phyloP scores from a whole-genome alignment of 2,888 invertebrate genomes.

The Torymus tubicola region DNA sequence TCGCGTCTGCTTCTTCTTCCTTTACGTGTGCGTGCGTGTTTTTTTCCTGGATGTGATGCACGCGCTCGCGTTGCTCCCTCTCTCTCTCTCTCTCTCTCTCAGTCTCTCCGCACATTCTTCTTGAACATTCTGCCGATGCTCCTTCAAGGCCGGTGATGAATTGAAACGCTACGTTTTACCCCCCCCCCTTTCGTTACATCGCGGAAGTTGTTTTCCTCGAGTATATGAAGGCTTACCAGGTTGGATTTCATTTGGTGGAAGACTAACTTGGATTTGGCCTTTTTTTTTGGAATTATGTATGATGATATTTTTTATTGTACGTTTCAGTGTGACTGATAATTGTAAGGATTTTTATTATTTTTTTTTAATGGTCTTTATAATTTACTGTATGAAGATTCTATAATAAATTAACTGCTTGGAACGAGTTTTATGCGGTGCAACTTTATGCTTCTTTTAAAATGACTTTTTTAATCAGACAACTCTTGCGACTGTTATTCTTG shows the following conservation, averaged over 20 bases:
- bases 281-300: constrained; percentile 8
- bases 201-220: constrained; percentile 12
- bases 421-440: too few relatives aligned
- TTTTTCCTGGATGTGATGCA: neutral
- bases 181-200: neutral
- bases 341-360: neutral
- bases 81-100: too few relatives aligned
- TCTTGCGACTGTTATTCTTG: too few relatives aligned
- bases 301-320: neutral
- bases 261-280: neutral
- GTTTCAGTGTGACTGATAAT: neutral
- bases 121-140: neutral
- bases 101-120: neutral
- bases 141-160: constrained; percentile 17
- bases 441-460: too few relatives aligned
- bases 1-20: neutral
- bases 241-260: constrained; percentile 13
- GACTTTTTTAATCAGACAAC: too few relatives aligned
- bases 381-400: neutral
- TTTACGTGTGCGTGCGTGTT: neutral
- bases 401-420: too few relatives aligned
- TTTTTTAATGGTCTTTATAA: neutral
- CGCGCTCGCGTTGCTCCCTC: neutral
- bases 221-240: neutral
- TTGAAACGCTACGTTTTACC: constrained; percentile 8